Evolutionary conservation across 1,140 invertebrate genomes (phyloP), one percentile per base, ranked within the genome.

Genomic region (Fopius arisanus): DNA sequence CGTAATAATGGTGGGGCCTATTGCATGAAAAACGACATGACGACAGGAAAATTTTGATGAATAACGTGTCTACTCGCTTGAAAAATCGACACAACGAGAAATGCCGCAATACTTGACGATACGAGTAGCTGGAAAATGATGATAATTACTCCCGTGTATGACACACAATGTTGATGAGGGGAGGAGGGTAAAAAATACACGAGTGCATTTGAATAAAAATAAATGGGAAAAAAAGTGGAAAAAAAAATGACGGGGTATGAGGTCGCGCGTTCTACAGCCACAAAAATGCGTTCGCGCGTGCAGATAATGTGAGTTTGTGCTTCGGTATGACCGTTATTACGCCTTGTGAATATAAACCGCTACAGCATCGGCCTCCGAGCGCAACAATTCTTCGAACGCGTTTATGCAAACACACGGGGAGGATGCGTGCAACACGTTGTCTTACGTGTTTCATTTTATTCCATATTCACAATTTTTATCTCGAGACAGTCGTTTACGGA

Each of bases 261-360:
- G 63, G 70, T 67, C 77, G 78, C 73, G 77, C 78, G 78, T 81
- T 66, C 75, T 78, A 67, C 72, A 77, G 76, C 75, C 66, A 68
- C 72, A 81, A 81, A 80, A 83, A 83, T 83, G 75, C 76, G 75
- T 71, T 40, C 76, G 67, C 81, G 83, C 84, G 84, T 86, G 84
- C 84, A 83, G 83, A 83, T 86, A 86, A 86, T 86, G 74, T 80
- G 67, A 70, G 72, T 67, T 73, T 68, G 23, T 68, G 66, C 37
- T 16, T 70, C 14, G 75, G 77, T 82, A 86, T 84, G 79, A 82
- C 84, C 83, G 84, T 86, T 85, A 86, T 86, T 86, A 85, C 78
- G 70, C 78, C 76, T 37, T 72, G 79, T 81, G 23, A 48, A 41
- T 63, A 62, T 19, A 63, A 31, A 63, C 19, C 51, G 69, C 31